A percentile compares a stretch with the other conserved stretches of the same genome.
phyloP scores from a whole-genome alignment of 2,113 vertebrate genomes.

The Alouatta palliata region DNA sequence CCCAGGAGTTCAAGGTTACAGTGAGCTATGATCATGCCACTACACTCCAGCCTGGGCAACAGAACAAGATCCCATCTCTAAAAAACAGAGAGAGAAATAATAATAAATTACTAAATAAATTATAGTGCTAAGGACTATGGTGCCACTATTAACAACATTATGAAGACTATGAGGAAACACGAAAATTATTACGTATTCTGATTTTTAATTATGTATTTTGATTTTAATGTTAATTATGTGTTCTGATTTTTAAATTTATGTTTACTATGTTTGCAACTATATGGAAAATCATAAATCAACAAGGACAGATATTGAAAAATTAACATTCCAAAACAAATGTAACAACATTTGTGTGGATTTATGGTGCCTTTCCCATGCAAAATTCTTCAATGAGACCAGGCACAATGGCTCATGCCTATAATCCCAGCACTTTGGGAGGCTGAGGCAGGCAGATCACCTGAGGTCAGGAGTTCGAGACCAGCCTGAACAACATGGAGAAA shows the following conservation, averaged over 20 bases:
- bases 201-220: neutral
- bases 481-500: no score
- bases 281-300: neutral
- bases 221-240: neutral
- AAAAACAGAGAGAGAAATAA: no score
- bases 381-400: neutral
- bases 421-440: no score
- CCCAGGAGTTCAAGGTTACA: no score
- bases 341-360: neutral
- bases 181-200: neutral
- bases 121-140: neutral
- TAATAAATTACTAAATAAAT: conserved; percentile 2
- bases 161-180: neutral
- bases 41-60: no score
- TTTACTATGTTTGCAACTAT: neutral
- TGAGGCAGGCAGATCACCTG: no score
- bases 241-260: neutral
- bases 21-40: no score
- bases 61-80: no score
- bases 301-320: neutral
- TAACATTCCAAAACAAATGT: neutral
- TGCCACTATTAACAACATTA: neutral
- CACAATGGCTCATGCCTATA: no score
- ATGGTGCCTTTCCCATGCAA: neutral
- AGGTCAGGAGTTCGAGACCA: no score